Evolutionary conservation across 2,113 vertebrate species (phyloP).

Genomic region (Hoplias malabaricus): DNA sequence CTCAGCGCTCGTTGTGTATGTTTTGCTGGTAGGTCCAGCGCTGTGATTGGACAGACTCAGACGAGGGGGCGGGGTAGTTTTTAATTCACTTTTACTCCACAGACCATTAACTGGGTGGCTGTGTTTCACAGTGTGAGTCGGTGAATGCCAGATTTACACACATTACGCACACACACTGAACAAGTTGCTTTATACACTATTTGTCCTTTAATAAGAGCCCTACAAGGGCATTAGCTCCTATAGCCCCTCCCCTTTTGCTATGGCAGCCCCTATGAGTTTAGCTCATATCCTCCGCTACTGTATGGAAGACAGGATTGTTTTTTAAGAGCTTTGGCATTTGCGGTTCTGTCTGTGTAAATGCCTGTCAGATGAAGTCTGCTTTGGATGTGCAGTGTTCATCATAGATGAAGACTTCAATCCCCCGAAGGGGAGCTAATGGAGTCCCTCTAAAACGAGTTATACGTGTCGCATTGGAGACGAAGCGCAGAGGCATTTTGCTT

Average conservation of each 20-base stretch:
- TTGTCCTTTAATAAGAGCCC: no score
- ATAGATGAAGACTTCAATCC: background rate
- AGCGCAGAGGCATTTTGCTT: background rate
- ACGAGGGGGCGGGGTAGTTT: no score
- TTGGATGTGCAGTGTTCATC: background rate
- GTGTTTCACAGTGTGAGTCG: no score
- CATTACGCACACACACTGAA: no score
- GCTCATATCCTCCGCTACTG: background rate
- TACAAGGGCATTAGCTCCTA: no score
- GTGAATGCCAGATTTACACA: no score
- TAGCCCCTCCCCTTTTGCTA: background rate
- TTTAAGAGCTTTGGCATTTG: background rate
- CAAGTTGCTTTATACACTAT: no score
- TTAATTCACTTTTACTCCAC: no score
- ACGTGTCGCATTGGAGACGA: background rate
- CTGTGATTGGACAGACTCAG: no score
- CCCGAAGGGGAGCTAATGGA: conserved; percentile 24
- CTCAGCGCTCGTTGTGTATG: no score
- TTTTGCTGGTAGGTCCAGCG: no score
- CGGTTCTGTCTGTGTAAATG: background rate
- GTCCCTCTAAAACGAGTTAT: conserved; percentile 19
- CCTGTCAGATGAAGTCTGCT: background rate
- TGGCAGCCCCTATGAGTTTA: background rate
- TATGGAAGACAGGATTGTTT: background rate
- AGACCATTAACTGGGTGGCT: no score